A percentile compares a stretch with the other conserved stretches of the same genome.
Evolutionary conservation across 1,140 invertebrate species (phyloP).

Genomic region (Brachionus koreanus): DNA sequence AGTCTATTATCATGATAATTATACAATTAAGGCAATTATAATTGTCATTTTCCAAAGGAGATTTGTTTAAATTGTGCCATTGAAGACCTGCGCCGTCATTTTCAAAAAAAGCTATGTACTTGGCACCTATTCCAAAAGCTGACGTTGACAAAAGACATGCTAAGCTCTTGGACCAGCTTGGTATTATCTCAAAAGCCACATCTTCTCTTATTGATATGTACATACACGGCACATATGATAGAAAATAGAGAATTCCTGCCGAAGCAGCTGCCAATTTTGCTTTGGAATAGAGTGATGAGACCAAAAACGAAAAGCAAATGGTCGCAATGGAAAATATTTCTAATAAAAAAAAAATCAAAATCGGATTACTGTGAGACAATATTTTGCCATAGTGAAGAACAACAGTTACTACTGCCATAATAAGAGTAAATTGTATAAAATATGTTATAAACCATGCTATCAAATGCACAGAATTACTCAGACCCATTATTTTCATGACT

Average conservation of each 20-base stretch:
- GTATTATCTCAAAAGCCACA: slow-evolving; percentile 52
- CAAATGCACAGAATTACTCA: slow-evolving; percentile 64
- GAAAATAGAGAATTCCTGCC: slow-evolving; percentile 58
- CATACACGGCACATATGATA: slow-evolving; percentile 55
- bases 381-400: slow-evolving; percentile 48
- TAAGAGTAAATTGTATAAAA: slow-evolving; percentile 61
- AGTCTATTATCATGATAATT: slow-evolving; percentile 62
- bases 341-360: slow-evolving; percentile 62
- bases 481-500: slow-evolving; percentile 66
- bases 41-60: slow-evolving; percentile 50
- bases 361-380: slow-evolving; percentile 60
- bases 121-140: slow-evolving; percentile 72
- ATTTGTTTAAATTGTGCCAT: slow-evolving; percentile 68
- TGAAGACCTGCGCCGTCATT: slow-evolving; percentile 67
- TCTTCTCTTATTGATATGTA: slow-evolving; percentile 61
- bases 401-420: slow-evolving; percentile 57
- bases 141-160: slow-evolving; percentile 68
- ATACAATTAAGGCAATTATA: slow-evolving; percentile 53
- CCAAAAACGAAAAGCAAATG: slow-evolving; percentile 63
- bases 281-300: slow-evolving; percentile 63
- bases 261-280: slow-evolving; percentile 67
- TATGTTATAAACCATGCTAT: slow-evolving; percentile 66
- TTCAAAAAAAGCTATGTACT: slow-evolving; percentile 67
- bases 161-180: slow-evolving; percentile 50
- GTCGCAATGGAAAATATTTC: slow-evolving; percentile 61